These are phyloP conservation scores for Heliocidaris erythrogramma DNA, from an alignment of 35 echinoderm and acorn worm genomes.

Conservation along the genomic window DNA sequence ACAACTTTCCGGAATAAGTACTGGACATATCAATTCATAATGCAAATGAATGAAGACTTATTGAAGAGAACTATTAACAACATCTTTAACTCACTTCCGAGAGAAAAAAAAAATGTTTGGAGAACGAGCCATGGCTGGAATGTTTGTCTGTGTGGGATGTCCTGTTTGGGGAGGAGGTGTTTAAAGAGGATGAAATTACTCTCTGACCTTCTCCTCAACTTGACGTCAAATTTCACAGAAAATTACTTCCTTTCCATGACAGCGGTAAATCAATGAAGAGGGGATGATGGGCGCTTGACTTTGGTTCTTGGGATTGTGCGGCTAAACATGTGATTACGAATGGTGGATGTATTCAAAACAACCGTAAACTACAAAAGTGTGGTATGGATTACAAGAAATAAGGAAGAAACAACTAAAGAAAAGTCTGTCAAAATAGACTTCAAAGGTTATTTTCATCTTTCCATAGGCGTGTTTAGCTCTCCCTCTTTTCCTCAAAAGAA, in stretches of 20 bases:
- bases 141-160: conserved; percentile 15
- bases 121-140: neutral
- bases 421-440: too few species aligned
- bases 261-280: neutral
- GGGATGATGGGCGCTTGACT: neutral
- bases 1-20: too few species aligned
- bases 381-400: too few species aligned
- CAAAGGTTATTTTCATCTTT: too few species aligned
- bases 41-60: too few species aligned
- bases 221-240: neutral
- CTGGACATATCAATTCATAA: too few species aligned
- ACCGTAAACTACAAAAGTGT: too few species aligned
- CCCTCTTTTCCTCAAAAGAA: too few species aligned
- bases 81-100: neutral
- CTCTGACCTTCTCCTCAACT: neutral
- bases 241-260: conserved; percentile 7
- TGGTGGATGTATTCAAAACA: too few species aligned
- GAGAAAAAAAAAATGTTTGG: neutral
- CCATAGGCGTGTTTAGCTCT: too few species aligned
- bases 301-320: neutral
- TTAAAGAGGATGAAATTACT: conserved; percentile 4
- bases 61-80: too few species aligned
- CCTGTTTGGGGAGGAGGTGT: neutral
- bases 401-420: too few species aligned
- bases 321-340: neutral